Percentiles rank a stretch among this genome's conserved stretches.
Conservation (phyloP, 2,888 invertebrate genomes). For the Leistus spinibarbis region DNA sequence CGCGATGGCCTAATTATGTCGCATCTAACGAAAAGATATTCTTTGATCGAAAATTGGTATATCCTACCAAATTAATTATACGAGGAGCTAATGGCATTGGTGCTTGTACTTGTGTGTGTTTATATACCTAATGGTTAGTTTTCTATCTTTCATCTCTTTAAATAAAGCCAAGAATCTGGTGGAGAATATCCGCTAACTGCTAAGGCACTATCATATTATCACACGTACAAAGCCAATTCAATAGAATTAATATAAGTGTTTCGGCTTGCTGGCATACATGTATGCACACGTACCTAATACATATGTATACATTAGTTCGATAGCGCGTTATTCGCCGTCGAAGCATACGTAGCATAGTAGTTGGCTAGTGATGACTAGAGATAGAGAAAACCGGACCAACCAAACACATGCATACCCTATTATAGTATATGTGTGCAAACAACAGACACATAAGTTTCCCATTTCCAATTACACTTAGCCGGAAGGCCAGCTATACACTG, state of each 20-base stretch:
- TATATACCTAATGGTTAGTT: too few relatives aligned
- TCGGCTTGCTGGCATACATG: too few relatives aligned
- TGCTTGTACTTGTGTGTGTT: too few relatives aligned
- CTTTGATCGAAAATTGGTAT: too few relatives aligned
- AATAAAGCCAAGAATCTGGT: not conserved
- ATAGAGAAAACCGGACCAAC: not conserved
- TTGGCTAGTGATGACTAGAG: not conserved
- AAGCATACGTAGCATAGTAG: too few relatives aligned
- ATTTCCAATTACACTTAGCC: slow-evolving; percentile 15
- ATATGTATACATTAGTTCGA: not conserved
- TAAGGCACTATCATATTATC: not conserved
- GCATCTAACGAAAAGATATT: too few relatives aligned
- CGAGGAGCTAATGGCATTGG: too few relatives aligned
- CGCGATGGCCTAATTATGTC: too few relatives aligned
- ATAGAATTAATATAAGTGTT: not conserved
- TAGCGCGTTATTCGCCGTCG: not conserved
- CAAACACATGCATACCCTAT: not conserved
- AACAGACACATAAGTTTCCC: slow-evolving; percentile 17
- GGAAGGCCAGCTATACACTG: slow-evolving; percentile 4
- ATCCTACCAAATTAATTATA: too few relatives aligned
- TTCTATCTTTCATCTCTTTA: too few relatives aligned
- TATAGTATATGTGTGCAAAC: not conserved
- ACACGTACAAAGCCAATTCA: not conserved
- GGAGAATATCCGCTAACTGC: not conserved
- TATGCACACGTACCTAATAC: too few relatives aligned